Evolutionary conservation across 2,888 invertebrate genomes (phyloP), one percentile per base, ranked within the genome.

Genomic region (Leptura quadrifasciata): DNA sequence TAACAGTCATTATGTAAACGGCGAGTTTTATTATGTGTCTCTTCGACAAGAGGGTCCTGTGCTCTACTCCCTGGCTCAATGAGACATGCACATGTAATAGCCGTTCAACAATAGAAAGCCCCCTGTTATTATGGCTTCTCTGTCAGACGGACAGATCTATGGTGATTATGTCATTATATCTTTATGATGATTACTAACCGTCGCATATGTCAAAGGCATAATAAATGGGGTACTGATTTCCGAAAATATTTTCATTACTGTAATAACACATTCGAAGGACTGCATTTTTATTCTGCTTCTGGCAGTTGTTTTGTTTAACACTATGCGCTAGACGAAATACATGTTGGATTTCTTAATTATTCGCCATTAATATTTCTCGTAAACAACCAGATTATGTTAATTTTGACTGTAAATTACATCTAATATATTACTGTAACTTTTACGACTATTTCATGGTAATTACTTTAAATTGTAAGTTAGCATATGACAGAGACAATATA

Each of bases 1-100:
- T 88, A 85, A 84, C 86, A 84, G 88, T 88, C 88, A 88, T 88
- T 88, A 88, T 88, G 87, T 88, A 88, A 88, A 87, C 87, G 88
- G 85, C 85, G 84, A 83, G 83, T 86, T 86, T 87, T 87, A 87
- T 88, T 87, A 86, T 86, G 83, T 83, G 82, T 81, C 81, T 80
- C 80, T 82, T 79, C 76, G 82, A 80, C 81, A 79, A 81, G 83
- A 81, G 81, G 77, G 65, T 67, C 70, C 69, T 76, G 70, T 76
- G 55, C 61, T 72, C 72, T 75, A 74, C 61, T 69, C 60, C 54
- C 64, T 63, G 69, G 80, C 78, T 82, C 81, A 81, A 84, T 84
- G 83, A 84, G 80, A 84, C 84, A 81, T 83, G 82, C 76, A 83
- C 82, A 78, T 78, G 82, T 83, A 81, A 82, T 82, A 80, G 76